Conservation (phyloP, 2,113 vertebrate species). For the Chionodraco myersi region DNA sequence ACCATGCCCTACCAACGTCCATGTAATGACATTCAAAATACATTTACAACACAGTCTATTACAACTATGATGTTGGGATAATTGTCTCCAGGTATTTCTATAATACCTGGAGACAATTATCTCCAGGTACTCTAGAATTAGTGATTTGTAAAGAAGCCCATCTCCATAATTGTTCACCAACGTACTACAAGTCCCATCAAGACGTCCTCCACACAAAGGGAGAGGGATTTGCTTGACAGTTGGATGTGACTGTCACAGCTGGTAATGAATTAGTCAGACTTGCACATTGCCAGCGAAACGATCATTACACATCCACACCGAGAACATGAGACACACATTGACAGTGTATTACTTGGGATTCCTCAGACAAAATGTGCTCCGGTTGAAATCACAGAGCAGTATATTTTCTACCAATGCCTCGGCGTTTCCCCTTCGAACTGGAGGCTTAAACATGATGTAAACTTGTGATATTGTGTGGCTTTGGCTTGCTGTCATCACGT, state of each 20-base stretch:
- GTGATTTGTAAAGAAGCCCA: not conserved
- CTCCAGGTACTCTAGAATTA: not conserved
- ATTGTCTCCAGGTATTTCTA: not conserved
- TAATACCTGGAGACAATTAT: not conserved
- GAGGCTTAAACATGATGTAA: conserved; percentile 45
- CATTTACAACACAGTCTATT: not conserved
- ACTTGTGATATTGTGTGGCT: conserved; percentile 22
- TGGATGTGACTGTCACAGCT: conserved; percentile 52
- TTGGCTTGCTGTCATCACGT: conserved; percentile 51
- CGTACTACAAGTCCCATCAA: conserved; percentile 6
- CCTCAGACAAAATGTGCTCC: conserved; percentile 24
- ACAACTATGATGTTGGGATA: not conserved
- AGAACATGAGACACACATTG: conserved; percentile 51
- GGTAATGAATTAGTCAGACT: conserved; percentile 65
- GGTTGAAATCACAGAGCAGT: conserved; percentile 25
- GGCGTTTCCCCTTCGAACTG: conserved; percentile 5
- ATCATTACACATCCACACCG: conserved; percentile 59
- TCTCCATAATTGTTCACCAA: not conserved
- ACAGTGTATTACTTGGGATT: conserved; percentile 43
- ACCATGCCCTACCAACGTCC: too few relatives aligned
- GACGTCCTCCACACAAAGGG: conserved; percentile 38
- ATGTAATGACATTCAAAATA: too few relatives aligned
- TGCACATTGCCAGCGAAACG: conserved; percentile 53
- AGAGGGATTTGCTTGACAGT: conserved; percentile 51
- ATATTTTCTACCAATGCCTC: not conserved